phyloP scores from a whole-genome alignment of 2,888 invertebrate species.

The Scaptomyza caliginosa region DNA sequence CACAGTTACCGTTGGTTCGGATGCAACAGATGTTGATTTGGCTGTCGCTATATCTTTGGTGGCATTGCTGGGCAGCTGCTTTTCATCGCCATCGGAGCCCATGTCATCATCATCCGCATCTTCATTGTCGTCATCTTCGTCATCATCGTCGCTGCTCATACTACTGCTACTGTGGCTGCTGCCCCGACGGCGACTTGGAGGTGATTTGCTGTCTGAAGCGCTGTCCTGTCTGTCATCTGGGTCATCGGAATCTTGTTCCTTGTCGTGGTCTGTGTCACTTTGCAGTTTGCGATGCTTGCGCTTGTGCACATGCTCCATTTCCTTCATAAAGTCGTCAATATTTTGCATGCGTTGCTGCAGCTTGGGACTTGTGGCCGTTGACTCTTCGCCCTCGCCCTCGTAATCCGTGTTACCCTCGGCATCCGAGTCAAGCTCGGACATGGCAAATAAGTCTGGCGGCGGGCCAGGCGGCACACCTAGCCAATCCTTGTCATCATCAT shows the following conservation, averaged over 20 bases:
- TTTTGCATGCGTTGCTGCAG: conserved; percentile 96
- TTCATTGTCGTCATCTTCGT: conserved; percentile 37
- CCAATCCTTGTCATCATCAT: conserved; percentile 86
- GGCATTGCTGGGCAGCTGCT: conserved; percentile 3
- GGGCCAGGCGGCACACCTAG: conserved; percentile 95
- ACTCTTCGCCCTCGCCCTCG: conserved; percentile 78
- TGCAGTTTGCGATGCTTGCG: conserved; percentile 88
- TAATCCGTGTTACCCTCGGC: conserved; percentile 76
- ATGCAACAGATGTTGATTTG: conserved; percentile 13
- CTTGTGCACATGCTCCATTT: conserved; percentile 94
- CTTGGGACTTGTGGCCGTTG: conserved; percentile 62
- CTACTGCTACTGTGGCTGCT: conserved; percentile 28
- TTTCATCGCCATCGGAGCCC: conserved; percentile 29
- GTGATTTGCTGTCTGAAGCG: conserved; percentile 51
- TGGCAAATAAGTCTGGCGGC: conserved; percentile 89
- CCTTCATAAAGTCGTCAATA: conserved; percentile 96
- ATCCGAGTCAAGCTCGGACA: conserved; percentile 86
- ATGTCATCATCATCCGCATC: conserved; percentile 49
- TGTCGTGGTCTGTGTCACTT: conserved; percentile 84
- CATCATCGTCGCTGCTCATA: conserved; percentile 33
- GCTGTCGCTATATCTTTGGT: conserved; percentile 18
- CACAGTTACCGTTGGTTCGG: conserved; percentile 14
- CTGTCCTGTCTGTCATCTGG: conserved; percentile 49
- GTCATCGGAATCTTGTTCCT: conserved; percentile 27
- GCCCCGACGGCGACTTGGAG: conserved; percentile 15